phyloP scores from a whole-genome alignment of 2,888 invertebrate species.

The Silvanus unidentatus region DNA sequence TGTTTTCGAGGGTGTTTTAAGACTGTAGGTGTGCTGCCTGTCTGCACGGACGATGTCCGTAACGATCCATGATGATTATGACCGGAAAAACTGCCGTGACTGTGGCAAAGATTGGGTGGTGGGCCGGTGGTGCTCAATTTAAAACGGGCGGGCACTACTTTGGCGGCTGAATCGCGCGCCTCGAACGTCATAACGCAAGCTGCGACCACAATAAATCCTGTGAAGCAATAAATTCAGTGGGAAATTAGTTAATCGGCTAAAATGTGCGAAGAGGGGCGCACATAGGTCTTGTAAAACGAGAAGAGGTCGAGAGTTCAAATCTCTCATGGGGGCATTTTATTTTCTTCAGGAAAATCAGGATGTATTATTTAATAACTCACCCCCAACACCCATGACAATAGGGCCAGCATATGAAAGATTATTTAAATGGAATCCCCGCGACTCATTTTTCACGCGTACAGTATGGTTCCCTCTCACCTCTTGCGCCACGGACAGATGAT shows the following conservation, averaged over 20 bases:
- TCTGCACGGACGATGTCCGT: constrained; percentile 40
- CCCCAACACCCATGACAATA: constrained; percentile 95
- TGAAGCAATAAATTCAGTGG: constrained; percentile 10
- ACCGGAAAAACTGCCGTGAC: constrained; percentile 15
- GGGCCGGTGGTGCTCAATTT: constrained; percentile 42
- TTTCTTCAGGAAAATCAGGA: constrained; percentile 14
- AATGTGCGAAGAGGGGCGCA: constrained; percentile 52
- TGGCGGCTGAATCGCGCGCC: constrained; percentile 88
- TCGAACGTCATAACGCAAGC: constrained; percentile 99
- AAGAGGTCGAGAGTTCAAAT: constrained; percentile 57
- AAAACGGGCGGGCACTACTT: constrained; percentile 77
- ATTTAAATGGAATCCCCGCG: constrained; percentile 77
- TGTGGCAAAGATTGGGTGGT: constrained; percentile 19
- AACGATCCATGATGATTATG: constrained; percentile 38
- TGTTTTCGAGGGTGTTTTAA: constrained; percentile 17
- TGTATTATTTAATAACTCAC: constrained; percentile 43
- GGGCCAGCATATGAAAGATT: constrained; percentile 95
- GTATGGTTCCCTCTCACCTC: constrained; percentile 75
- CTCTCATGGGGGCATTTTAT: constrained; percentile 51
- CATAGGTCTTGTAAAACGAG: constrained; percentile 56
- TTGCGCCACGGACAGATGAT: constrained; percentile 70
- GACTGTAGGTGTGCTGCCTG: constrained; percentile 24
- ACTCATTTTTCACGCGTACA: constrained; percentile 73
- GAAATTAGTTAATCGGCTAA: background rate
- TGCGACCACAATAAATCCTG: constrained; percentile 91